These are phyloP conservation scores for Pogonomyrmex barbatus DNA, from an alignment of 1,140 invertebrate species.

Conservation along the genomic window DNA sequence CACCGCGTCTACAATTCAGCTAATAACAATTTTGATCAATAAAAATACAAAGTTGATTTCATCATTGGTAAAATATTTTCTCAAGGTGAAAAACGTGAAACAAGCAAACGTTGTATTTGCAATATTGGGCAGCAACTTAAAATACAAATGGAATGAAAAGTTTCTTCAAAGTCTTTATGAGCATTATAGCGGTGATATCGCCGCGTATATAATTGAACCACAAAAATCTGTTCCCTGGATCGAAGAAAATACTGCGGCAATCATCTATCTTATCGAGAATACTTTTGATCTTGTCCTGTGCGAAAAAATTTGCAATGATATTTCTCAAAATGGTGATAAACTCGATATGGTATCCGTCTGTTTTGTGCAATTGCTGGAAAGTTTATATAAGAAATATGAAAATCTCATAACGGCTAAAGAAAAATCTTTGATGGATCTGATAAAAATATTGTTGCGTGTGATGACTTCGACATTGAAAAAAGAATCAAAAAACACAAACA, in stretches of 20 bases:
- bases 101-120: conserved; percentile 77
- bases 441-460: conserved; percentile 87
- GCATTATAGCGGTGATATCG: conserved; percentile 75
- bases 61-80: conserved; percentile 73
- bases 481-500: conserved; percentile 82
- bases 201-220: conserved; percentile 75
- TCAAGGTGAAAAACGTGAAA: conserved; percentile 70
- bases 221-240: conserved; percentile 77
- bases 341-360: conserved; percentile 75
- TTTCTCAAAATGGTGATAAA: conserved; percentile 82
- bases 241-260: conserved; percentile 74
- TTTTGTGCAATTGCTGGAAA: conserved; percentile 82
- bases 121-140: conserved; percentile 79
- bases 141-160: conserved; percentile 75
- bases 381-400: conserved; percentile 81
- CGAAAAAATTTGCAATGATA: conserved; percentile 71
- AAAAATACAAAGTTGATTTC: conserved; percentile 76
- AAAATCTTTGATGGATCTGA: conserved; percentile 86
- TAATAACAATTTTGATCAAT: conserved; percentile 77
- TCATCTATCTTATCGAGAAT: conserved; percentile 79
- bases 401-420: conserved; percentile 74
- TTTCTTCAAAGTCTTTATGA: conserved; percentile 78
- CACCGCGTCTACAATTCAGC: conserved; percentile 69
- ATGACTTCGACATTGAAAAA: conserved; percentile 87
- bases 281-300: conserved; percentile 77